phyloP scores from a whole-genome alignment of 2,888 invertebrate genomes.

The Mesorhabditis sp. region DNA sequence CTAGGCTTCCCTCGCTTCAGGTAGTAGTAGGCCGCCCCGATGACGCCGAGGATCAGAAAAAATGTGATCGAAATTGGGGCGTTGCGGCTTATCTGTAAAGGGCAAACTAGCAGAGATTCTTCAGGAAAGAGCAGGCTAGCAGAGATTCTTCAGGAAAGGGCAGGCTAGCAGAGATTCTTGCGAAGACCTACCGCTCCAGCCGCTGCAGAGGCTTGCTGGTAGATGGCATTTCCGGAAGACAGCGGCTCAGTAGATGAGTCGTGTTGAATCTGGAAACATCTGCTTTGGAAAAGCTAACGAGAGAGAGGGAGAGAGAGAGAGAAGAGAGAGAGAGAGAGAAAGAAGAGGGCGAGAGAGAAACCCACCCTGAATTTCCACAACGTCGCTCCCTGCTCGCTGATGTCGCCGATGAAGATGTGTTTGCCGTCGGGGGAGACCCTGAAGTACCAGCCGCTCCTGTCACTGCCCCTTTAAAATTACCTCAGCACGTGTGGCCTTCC shows the following conservation, averaged over 20 bases:
- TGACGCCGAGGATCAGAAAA: neutral
- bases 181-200: neutral
- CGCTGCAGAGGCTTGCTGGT: neutral
- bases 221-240: neutral
- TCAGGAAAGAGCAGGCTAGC: neutral
- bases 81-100: neutral
- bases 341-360: neutral
- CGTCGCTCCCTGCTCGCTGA: constrained; percentile 66
- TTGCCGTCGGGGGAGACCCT: constrained; percentile 66
- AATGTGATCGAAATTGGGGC: neutral
- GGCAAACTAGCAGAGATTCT: neutral
- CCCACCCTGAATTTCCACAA: constrained; percentile 52
- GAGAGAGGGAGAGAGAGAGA: neutral
- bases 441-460: too few relatives aligned
- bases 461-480: constrained; percentile 61
- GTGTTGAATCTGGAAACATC: neutral
- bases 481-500: constrained; percentile 76
- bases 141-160: neutral
- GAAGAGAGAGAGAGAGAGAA: neutral
- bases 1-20: neutral
- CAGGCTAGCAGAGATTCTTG: neutral
- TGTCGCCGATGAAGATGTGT: constrained; percentile 75
- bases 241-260: neutral
- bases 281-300: neutral
- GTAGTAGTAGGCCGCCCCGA: neutral